Evolutionary conservation across 1,140 invertebrate species (phyloP).

Genomic region (Drosophila carrolli): DNA sequence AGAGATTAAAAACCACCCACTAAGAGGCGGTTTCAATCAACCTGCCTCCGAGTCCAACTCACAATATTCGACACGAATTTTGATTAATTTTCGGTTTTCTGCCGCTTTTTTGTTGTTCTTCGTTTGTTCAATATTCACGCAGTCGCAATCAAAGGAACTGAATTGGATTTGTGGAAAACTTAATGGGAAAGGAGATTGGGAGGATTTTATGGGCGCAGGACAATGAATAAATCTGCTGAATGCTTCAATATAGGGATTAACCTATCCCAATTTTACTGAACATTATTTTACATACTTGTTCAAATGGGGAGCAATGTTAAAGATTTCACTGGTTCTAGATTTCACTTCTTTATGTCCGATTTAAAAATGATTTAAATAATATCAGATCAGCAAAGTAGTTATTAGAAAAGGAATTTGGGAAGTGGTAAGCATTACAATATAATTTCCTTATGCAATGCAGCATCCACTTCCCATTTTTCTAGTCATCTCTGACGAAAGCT

Average conservation of each 20-base stretch:
- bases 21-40: constrained; percentile 50
- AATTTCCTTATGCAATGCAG: not conserved
- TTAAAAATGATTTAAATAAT: too few relatives aligned
- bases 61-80: constrained; percentile 45
- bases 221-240: not conserved
- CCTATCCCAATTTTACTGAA: not conserved
- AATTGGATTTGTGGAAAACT: constrained; percentile 10
- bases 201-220: constrained; percentile 1
- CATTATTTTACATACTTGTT: too few relatives aligned
- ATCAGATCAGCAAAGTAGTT: too few relatives aligned
- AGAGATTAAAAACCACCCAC: constrained; percentile 58
- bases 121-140: constrained; percentile 34
- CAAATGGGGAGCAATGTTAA: too few relatives aligned
- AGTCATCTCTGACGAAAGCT: constrained; percentile 17
- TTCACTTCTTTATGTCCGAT: too few relatives aligned
- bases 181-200: not conserved
- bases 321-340: too few relatives aligned
- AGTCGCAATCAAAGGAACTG: constrained; percentile 45
- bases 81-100: constrained; percentile 57
- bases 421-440: too few relatives aligned
- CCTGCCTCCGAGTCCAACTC: constrained; percentile 28
- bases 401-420: too few relatives aligned
- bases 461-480: not conserved
- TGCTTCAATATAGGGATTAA: not conserved
- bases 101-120: constrained; percentile 19